Conservation (phyloP, 2,888 invertebrate genomes). For the Melitaea athalia region DNA sequence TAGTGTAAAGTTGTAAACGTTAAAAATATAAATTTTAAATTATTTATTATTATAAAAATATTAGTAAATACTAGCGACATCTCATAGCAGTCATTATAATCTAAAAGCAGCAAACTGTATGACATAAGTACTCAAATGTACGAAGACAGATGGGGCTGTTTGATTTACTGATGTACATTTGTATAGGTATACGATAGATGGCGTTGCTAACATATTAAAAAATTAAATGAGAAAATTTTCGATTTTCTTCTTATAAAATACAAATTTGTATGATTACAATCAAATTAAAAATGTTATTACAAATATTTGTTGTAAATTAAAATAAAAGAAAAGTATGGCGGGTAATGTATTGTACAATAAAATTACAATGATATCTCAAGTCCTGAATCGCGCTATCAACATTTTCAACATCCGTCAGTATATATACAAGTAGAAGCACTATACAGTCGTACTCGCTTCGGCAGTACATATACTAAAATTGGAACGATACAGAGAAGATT, state of each 20-base stretch:
- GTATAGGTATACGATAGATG: neutral
- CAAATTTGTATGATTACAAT: no score
- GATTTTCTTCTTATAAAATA: neutral
- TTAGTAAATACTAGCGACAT: neutral
- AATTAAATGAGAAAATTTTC: neutral
- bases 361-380: conserved; percentile 29
- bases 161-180: no score
- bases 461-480: conserved; percentile 70
- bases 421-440: conserved; percentile 23
- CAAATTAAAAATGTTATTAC: no score
- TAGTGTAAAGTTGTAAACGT: no score
- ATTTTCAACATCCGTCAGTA: conserved; percentile 24
- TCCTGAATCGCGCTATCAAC: conserved; percentile 16
- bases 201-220: neutral
- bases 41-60: no score
- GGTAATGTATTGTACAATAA: neutral
- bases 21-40: no score
- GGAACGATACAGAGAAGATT: conserved; percentile 69
- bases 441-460: conserved; percentile 56
- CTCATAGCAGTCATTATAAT: neutral
- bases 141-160: no score
- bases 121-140: neutral
- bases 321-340: neutral
- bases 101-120: neutral
- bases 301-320: neutral